Conservation (phyloP, 35 echinoderm and acorn worm genomes). For the Apostichopus japonicus region DNA sequence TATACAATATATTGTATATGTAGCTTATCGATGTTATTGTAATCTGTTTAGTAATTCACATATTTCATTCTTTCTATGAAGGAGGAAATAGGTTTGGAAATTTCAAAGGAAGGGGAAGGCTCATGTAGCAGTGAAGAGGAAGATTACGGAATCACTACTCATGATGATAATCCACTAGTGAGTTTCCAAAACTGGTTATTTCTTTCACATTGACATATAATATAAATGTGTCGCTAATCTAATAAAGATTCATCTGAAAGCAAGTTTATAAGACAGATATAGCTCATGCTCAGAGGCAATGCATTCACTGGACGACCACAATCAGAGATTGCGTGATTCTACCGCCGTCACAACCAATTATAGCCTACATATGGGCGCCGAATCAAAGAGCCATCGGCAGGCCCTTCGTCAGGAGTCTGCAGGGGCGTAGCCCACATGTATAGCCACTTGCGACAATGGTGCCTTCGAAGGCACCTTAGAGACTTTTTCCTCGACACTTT, state of each 20-base stretch:
- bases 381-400: neutral
- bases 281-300: too few relatives aligned
- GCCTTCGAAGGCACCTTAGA: neutral
- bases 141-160: neutral
- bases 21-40: neutral
- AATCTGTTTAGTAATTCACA: neutral
- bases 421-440: neutral
- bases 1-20: neutral
- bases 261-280: neutral
- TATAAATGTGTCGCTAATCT: neutral
- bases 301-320: neutral
- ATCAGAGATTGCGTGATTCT: neutral
- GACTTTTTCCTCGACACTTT: neutral
- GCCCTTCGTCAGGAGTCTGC: neutral
- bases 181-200: neutral
- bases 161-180: neutral
- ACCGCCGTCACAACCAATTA: neutral
- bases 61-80: neutral
- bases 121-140: neutral
- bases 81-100: neutral
- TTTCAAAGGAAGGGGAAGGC: neutral
- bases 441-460: neutral
- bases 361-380: neutral
- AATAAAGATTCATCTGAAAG: neutral
- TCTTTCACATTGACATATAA: neutral